Conservation (phyloP, 2,113 vertebrate genomes). For the Notechis scutatus region DNA sequence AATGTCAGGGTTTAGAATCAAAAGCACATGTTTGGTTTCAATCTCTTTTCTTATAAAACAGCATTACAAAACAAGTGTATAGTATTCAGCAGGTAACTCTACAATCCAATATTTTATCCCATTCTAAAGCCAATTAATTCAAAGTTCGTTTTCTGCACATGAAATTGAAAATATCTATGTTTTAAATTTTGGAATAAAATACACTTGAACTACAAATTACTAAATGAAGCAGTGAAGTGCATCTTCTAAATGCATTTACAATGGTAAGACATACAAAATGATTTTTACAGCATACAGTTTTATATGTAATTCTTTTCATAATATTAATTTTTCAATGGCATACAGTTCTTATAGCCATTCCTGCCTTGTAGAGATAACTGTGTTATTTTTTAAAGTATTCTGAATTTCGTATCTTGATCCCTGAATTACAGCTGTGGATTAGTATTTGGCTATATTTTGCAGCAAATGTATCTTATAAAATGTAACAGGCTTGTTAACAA, state of each 20-base stretch:
- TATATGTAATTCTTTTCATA: constrained; percentile 5
- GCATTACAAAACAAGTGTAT: constrained; percentile 69
- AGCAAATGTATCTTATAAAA: not conserved
- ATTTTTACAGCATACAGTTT: constrained; percentile 15
- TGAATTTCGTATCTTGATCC: not conserved
- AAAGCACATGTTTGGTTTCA: constrained; percentile 70
- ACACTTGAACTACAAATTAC: constrained; percentile 36
- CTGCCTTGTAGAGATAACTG: constrained; percentile 2
- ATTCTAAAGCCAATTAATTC: constrained; percentile 63
- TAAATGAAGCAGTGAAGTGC: constrained; percentile 41
- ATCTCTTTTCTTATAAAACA: constrained; percentile 66
- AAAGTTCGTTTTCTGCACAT: constrained; percentile 63
- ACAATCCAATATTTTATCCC: constrained; percentile 69
- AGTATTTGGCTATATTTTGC: not conserved
- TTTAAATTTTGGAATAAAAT: constrained; percentile 44
- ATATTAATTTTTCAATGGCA: constrained; percentile 15
- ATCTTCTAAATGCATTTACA: constrained; percentile 24
- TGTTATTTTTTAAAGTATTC: not conserved
- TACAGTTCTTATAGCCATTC: not conserved
- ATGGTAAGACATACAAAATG: constrained; percentile 26
- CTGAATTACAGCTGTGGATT: not conserved
- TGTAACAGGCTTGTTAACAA: constrained; percentile 22
- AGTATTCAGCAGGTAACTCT: constrained; percentile 68
- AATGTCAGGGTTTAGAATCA: constrained; percentile 65
- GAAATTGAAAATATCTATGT: constrained; percentile 58